These are phyloP conservation scores for Agrochola lota DNA, from an alignment of 2,888 invertebrate genomes.

Conservation along the genomic window DNA sequence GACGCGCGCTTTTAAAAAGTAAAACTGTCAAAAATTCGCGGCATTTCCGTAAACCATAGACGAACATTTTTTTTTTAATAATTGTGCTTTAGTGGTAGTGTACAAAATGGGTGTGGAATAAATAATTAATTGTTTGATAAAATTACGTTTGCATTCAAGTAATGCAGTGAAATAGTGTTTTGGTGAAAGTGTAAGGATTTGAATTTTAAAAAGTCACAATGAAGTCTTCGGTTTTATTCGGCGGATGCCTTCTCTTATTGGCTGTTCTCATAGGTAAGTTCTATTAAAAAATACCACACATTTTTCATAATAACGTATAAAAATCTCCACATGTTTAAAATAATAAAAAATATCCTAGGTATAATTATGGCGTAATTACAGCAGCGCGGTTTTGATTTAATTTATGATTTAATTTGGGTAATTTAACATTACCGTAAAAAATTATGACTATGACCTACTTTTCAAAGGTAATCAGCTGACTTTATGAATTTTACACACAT, in stretches of 20 bases:
- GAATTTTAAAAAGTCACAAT: constrained; percentile 78
- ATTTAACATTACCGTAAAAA: constrained; percentile 37
- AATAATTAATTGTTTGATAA: constrained; percentile 51
- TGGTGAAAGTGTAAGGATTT: constrained; percentile 86
- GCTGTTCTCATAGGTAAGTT: constrained; percentile 82
- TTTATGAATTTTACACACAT: constrained; percentile 22
- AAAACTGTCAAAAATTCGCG: constrained; percentile 71
- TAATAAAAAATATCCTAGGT: background rate
- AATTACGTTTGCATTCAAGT: constrained; percentile 66
- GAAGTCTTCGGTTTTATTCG: constrained; percentile 78
- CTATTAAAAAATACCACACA: background rate
- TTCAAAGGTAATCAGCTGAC: constrained; percentile 56
- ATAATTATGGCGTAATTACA: constrained; percentile 5
- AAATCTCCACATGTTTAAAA: background rate
- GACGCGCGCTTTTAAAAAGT: constrained; percentile 72
- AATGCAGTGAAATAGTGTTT: constrained; percentile 77
- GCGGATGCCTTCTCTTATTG: constrained; percentile 79
- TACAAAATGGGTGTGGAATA: constrained; percentile 68
- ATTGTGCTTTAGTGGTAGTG: constrained; percentile 60
- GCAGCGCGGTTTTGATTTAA: background rate
- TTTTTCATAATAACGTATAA: background rate
- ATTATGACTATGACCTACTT: constrained; percentile 56
- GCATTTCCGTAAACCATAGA: constrained; percentile 65
- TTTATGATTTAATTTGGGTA: constrained; percentile 32
- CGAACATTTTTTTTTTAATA: constrained; percentile 32